A percentile compares a stretch with the other conserved stretches of the same genome.
Conservation (phyloP, 2,888 invertebrate genomes). For the Scrobipalpa costella region DNA sequence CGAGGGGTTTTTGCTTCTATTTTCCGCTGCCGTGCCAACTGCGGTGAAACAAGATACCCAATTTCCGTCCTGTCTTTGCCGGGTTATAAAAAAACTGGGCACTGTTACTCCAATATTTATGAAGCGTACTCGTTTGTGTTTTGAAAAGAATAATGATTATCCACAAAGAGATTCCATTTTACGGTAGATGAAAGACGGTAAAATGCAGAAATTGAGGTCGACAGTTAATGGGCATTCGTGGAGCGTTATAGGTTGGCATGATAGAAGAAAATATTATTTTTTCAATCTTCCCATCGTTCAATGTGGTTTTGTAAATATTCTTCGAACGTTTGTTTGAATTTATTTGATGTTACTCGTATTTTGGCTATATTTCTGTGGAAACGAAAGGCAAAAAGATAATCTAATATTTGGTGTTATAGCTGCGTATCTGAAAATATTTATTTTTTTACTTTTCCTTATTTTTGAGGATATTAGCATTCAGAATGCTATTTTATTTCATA, state of each 20-base stretch:
- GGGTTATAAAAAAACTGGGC: constrained; percentile 9
- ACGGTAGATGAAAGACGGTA: constrained; percentile 42
- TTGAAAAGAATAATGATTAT: constrained; percentile 38
- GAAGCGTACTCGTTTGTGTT: constrained; percentile 27
- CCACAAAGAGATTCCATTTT: constrained; percentile 40
- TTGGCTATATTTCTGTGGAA: too few relatives aligned
- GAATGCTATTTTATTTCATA: too few relatives aligned
- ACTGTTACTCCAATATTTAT: constrained; percentile 21
- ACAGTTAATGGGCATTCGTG: constrained; percentile 18
- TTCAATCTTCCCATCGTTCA: neutral
- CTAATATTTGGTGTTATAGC: too few relatives aligned
- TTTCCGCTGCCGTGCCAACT: constrained; percentile 23
- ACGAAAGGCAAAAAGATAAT: too few relatives aligned
- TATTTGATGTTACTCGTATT: neutral
- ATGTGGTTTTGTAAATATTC: neutral
- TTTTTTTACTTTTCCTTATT: too few relatives aligned
- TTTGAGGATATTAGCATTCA: too few relatives aligned
- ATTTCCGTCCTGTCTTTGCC: constrained; percentile 19
- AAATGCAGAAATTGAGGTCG: constrained; percentile 40
- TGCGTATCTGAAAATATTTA: too few relatives aligned
- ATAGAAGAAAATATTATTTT: neutral
- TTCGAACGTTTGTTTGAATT: neutral
- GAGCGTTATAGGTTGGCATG: neutral
- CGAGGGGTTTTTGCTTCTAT: constrained; percentile 22
- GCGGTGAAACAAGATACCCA: constrained; percentile 15